Evolutionary conservation across 2,113 vertebrate genomes (phyloP).

Genomic region (Pelobates fuscus): DNA sequence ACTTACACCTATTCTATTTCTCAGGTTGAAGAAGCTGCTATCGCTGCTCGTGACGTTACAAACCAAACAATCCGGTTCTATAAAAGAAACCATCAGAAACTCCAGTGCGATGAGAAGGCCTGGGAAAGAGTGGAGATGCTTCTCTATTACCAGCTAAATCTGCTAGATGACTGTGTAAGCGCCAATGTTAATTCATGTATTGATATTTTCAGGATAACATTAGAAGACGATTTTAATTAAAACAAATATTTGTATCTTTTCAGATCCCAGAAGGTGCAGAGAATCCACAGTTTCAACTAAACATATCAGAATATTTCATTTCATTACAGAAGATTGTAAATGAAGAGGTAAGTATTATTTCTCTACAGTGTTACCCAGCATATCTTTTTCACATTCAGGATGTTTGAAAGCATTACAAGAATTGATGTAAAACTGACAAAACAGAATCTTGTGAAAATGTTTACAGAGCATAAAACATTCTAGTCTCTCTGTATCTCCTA

Average conservation of each 20-base stretch:
- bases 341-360: constrained; percentile 23
- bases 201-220: too few relatives aligned
- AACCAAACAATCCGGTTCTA: too few relatives aligned
- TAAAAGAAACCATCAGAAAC: not conserved
- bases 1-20: not conserved
- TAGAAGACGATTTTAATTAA: too few relatives aligned
- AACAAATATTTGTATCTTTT: too few relatives aligned
- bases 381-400: too few relatives aligned
- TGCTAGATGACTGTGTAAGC: constrained; percentile 25
- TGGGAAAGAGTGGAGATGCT: constrained; percentile 12
- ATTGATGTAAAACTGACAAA: too few relatives aligned
- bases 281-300: not conserved
- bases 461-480: too few relatives aligned
- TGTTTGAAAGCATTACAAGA: too few relatives aligned
- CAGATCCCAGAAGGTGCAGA: not conserved
- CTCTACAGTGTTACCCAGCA: too few relatives aligned
- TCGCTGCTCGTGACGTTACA: not conserved
- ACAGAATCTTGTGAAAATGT: too few relatives aligned
- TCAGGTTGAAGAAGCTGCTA: constrained; percentile 11
- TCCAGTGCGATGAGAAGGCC: not conserved
- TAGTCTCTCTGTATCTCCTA: too few relatives aligned
- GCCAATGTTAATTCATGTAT: not conserved
- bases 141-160: not conserved
- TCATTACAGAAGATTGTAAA: not conserved
- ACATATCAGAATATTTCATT: not conserved